phyloP scores from a whole-genome alignment of 2,113 vertebrate species.

The Phylloscopus trochilus region DNA sequence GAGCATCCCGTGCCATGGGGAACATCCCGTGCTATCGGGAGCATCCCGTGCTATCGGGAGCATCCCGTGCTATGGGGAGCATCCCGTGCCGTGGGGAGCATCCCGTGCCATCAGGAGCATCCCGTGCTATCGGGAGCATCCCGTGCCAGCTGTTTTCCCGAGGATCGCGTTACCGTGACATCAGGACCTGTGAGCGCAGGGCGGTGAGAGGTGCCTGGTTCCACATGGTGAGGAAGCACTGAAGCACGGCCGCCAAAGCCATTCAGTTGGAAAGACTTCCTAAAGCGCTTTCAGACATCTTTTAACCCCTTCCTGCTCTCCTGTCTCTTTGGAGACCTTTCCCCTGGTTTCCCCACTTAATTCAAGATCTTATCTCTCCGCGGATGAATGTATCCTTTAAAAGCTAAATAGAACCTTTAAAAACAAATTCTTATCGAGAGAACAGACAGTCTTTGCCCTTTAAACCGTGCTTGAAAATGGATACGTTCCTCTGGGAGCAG shows the following conservation, averaged over 20 bases:
- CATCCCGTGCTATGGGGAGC: too few species aligned
- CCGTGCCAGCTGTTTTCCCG: neutral
- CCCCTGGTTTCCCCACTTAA: neutral
- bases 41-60: too few species aligned
- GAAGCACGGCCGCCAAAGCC: constrained; percentile 35
- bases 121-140: neutral
- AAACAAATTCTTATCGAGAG: neutral
- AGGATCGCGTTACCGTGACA: neutral
- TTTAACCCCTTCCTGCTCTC: constrained; percentile 38
- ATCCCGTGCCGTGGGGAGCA: too few species aligned
- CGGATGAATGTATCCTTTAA: neutral
- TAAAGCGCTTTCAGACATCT: constrained; percentile 2
- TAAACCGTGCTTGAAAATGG: neutral
- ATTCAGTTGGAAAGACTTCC: constrained; percentile 49
- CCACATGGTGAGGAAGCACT: constrained; percentile 12
- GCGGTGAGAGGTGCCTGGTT: constrained; percentile 4
- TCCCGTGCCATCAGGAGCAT: too few species aligned
- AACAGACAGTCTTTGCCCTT: constrained; percentile 4
- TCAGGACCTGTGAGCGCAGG: neutral
- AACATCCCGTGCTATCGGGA: too few species aligned
- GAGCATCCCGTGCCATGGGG: neutral
- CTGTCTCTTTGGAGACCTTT: neutral
- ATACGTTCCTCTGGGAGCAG: neutral
- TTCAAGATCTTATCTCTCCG: neutral
- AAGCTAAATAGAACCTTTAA: neutral